Evolutionary conservation across 92 coral and sea anemone species (phyloP), one percentile per base, ranked within the genome.

Genomic region (Porites divaricata): DNA sequence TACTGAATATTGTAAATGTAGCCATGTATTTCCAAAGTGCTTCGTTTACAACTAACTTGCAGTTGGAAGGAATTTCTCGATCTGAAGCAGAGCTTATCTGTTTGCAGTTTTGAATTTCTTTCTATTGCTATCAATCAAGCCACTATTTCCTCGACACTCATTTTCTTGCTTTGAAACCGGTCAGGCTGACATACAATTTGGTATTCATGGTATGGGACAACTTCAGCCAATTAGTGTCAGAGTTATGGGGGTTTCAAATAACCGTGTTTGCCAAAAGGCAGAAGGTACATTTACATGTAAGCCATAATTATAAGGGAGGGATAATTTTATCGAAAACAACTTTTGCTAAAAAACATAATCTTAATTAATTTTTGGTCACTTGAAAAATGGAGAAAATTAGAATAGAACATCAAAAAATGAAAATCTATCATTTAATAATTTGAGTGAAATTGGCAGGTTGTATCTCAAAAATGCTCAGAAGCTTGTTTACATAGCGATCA

Each of bases 1-100:
- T 53, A n/a, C 58, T 72, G 67, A 69, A 80, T 80, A 80, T 80
- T 52, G 52, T 69, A 52, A 80, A 82, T 62, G 73, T 41, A 45
- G 70, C 20, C 25, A 50, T 15, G 24, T 59, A 59, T 50, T 82
- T 70, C 77, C 11, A 62, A 28, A 35, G 79, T 71, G 23, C 41
- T 82, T 61, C 86, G 63, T 73, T 11, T 69, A 11, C 17, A 48
- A 26, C 75, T 73, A 3, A 74, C 74, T 13, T 21, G 62, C 83
- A 66, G 0, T 66, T 49, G 75, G 8, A 54, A 53, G 52, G 72
- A 23, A 41, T 35, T 62, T 17, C 59, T 59, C 45, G 61, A 20
- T 59, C 70, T 7, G 15, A 80, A 12, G 13, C 70, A 21, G 41
- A 72, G 68, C 69, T 68, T 45, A 80, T 79, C 85, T 70, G 75